Evolutionary conservation across 2,888 invertebrate genomes (phyloP), one percentile per base, ranked within the genome.

Genomic region (Gasteruption jaculator): DNA sequence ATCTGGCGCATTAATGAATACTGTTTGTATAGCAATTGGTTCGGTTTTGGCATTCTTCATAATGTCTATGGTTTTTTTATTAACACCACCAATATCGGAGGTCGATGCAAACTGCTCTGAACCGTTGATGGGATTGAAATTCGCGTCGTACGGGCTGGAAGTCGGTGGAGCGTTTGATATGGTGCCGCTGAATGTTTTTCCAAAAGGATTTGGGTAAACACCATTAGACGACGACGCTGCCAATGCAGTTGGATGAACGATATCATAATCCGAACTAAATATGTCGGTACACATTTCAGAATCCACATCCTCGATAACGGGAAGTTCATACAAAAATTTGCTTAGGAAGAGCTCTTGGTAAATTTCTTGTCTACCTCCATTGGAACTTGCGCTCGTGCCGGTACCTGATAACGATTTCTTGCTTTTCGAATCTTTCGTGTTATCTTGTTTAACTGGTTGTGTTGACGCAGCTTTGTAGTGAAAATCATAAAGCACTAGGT

Each of bases 401-500:
- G 70, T 81, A 64, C 53, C 80, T 61, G 65, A 71, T 5, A 63
- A 45, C 2, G 63, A 63, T 52, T 71, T 73, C 53, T 71, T 73
- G 14, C 60, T 60, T 50, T 67, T 71, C 3, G 50, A 73, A 68
- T 56, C 75, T 72, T 62, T 77, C 62, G 58, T 73, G 18, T 56
- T 56, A 7, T 67, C 66, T 20, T 65, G 60, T 38, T 67, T 68
- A 5, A 51, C 71, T 0, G 76, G 70, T 15, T 76, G 74, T 2
- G 74, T 71, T 1, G 74, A 73, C 2, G 74, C 71, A 14, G 71
- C 60, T 32, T 78, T 80, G 56, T 81, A 82, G 61, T 81, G 79
- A 72, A 85, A 83, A 57, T 85, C 85, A 49, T 84, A 84, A 1
- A 85, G 78, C 12, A 85, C 74, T 32, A 85, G 71, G 63, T 82